phyloP scores from a whole-genome alignment of 2,797 vertebrate species.

The Sebastes aleutianus region DNA sequence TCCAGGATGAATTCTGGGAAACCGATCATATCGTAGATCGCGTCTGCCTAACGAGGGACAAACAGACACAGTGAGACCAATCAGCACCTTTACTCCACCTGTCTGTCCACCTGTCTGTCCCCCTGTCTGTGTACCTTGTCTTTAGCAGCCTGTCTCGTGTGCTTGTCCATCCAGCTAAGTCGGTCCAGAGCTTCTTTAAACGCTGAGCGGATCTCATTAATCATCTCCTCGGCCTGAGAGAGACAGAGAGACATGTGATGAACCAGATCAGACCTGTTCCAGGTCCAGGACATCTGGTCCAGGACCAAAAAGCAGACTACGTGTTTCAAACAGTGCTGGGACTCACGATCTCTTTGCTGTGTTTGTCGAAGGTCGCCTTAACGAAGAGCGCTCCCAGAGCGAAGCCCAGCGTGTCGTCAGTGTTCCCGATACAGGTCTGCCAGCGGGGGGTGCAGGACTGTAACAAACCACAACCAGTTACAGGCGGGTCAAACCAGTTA shows the following conservation, averaged over 20 bases:
- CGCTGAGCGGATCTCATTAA: slow-evolving; percentile 89
- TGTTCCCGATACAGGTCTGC: slow-evolving; percentile 97
- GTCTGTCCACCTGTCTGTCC: slow-evolving; percentile 69
- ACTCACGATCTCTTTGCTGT: slow-evolving; percentile 95
- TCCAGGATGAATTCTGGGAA: slow-evolving; percentile 98
- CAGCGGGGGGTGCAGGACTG: slow-evolving; percentile 96
- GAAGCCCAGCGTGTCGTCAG: slow-evolving; percentile 94
- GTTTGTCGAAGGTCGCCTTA: slow-evolving; percentile 94
- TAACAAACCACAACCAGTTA: slow-evolving; percentile 11
- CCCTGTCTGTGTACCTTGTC: slow-evolving; percentile 87
- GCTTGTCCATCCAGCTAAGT: slow-evolving; percentile 93
- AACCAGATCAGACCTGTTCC: not conserved
- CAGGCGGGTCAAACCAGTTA: not conserved
- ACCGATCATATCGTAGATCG: slow-evolving; percentile 98
- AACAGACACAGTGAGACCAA: slow-evolving; percentile 10
- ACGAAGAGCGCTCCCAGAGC: slow-evolving; percentile 95
- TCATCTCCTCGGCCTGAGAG: slow-evolving; percentile 93
- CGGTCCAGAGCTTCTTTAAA: slow-evolving; percentile 89
- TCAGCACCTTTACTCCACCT: not conserved
- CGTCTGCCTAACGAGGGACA: slow-evolving; percentile 84
- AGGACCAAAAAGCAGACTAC: too few species aligned
- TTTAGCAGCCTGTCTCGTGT: slow-evolving; percentile 90
- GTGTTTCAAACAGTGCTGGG: not conserved
- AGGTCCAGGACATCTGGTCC: not conserved
- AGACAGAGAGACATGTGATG: not conserved